Evolutionary conservation across 2,113 vertebrate species (phyloP).

Genomic region (Heterotis niloticus): DNA sequence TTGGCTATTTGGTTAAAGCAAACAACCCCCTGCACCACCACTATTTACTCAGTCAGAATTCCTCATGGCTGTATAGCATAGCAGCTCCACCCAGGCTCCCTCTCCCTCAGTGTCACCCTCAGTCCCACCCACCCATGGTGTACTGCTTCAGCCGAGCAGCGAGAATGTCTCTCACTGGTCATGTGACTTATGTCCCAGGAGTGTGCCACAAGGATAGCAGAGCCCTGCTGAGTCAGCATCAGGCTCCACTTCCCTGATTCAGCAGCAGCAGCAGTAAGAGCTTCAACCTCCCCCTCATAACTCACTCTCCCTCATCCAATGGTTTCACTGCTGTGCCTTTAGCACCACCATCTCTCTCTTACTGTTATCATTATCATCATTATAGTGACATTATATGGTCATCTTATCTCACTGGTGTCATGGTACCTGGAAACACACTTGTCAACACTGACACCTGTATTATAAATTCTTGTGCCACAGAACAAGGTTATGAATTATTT

Average conservation of each 20-base stretch:
- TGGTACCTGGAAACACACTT: not conserved
- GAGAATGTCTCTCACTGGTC: not conserved
- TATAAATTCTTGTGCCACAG: not conserved
- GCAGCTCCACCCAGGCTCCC: not conserved
- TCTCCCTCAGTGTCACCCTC: not conserved
- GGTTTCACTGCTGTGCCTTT: not conserved
- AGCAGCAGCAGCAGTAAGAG: not conserved
- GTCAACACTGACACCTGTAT: not conserved
- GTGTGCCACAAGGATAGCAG: not conserved
- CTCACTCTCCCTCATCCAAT: not conserved
- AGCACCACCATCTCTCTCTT: not conserved
- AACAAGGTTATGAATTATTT: not conserved
- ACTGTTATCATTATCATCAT: conserved; percentile 3
- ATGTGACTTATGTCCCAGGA: conserved; percentile 22
- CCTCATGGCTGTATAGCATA: not conserved
- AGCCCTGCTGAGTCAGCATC: conserved; percentile 19
- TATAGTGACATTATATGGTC: not conserved
- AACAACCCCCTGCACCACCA: too few species aligned
- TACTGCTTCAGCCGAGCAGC: conserved; percentile 13
- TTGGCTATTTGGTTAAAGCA: too few species aligned
- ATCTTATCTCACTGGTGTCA: not conserved
- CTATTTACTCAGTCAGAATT: not conserved
- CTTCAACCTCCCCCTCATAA: not conserved
- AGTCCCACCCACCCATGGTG: conserved; percentile 10
- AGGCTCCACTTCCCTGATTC: conserved; percentile 10